phyloP scores from a whole-genome alignment of 2,888 invertebrate genomes.

The Helleia helle region DNA sequence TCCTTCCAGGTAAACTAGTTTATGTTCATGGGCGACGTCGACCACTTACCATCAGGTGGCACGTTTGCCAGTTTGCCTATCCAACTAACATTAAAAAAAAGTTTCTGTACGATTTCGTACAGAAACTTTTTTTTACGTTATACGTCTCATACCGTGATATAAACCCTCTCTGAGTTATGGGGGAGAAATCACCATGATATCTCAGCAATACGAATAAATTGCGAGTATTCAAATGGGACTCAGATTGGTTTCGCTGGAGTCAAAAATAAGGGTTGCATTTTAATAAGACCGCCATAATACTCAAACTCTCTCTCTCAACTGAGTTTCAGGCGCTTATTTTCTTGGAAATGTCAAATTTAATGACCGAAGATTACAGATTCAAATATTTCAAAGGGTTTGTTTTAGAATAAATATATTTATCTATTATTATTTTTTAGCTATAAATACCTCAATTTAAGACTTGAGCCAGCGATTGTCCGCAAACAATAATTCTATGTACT shows the following conservation, averaged over 20 bases:
- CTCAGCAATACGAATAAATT: constrained; percentile 12
- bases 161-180: constrained; percentile 16
- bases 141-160: not conserved
- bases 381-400: no score
- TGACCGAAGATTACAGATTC: not conserved
- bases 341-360: constrained; percentile 5
- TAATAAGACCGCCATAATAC: constrained; percentile 8
- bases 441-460: no score
- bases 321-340: not conserved
- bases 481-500: no score
- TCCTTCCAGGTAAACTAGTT: no score
- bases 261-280: constrained; percentile 10
- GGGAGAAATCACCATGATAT: constrained; percentile 14
- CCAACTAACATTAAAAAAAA: constrained; percentile 52
- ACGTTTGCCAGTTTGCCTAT: no score
- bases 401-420: no score
- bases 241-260: constrained; percentile 9
- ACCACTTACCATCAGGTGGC: no score
- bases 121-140: no score
- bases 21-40: no score
- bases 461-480: no score
- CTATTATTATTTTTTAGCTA: no score
- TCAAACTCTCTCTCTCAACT: constrained; percentile 1
- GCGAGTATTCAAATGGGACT: constrained; percentile 12
- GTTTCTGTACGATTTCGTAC: not conserved